Base-by-base conservation (phyloP, 2,113 vertebrate genomes). In the Amphiprion ocellaris region DNA sequence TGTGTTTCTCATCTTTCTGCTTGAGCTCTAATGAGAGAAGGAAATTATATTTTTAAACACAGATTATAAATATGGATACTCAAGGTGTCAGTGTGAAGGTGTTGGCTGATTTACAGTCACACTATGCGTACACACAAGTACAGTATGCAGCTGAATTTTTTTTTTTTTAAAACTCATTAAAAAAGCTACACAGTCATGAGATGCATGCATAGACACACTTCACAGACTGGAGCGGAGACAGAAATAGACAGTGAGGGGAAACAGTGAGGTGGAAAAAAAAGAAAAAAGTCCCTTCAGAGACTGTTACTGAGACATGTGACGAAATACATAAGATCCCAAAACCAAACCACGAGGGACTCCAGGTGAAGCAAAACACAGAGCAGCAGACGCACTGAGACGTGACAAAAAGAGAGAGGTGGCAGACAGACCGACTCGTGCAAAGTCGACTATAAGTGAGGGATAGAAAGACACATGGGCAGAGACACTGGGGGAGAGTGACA, bases 401-500 rank as follows among this genome's bases (percentile, higher is more conserved):
- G 84, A 90, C 82, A 69, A 72, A 74, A 6, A 77, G 73, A 56
- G 52, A 70, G 21, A 75, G 52, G 81, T 26, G 58, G 65, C 69
- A 81, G 81, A 79, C 82, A 69, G 67, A 60, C 72, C n/a, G 84
- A 82, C 73, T 84, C 12, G 49, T 15, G 75, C 63, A 83, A 68
- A 86, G 64, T 69, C 72, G 14, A 66, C 72, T 50, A 46, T 53
- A 66, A 70, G 63, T 53, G 79, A 64, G 49, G 49, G 68, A 74
- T 2, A 73, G 85, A 87, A 64, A 76, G 75, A 79, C 77, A 85
- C 72, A 54, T 64, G 39, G 73, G 39, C 65, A 37, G 69, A 81
- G 74, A 83, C 23, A 24, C 77, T 66, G 5, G 53, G 64, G 10
- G 69, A 73, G 85, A 86, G 78, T 85, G 88, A 90, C 90, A 88